phyloP scores from a whole-genome alignment of 2,797 vertebrate species.

The Parambassis ranga region DNA sequence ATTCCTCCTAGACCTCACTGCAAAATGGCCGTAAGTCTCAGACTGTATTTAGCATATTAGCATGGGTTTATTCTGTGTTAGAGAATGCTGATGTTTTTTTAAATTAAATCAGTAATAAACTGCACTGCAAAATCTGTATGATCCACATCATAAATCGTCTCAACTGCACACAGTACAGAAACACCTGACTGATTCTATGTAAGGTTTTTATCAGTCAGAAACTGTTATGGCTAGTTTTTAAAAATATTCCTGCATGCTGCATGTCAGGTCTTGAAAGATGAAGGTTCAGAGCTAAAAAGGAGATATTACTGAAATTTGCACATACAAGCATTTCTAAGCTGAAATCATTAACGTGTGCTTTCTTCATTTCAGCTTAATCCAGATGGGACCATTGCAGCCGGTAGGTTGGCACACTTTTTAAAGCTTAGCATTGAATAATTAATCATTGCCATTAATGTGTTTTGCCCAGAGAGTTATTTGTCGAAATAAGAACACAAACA shows the following conservation, averaged over 20 bases:
- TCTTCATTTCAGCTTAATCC: constrained; percentile 58
- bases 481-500: no score
- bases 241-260: constrained; percentile 50
- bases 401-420: constrained; percentile 27
- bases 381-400: constrained; percentile 45
- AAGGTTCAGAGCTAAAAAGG: constrained; percentile 21
- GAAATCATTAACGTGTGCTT: no score
- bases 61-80: not conserved
- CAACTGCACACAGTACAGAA: no score
- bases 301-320: constrained; percentile 39
- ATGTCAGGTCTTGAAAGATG: constrained; percentile 36
- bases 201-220: constrained; percentile 34
- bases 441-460: no score
- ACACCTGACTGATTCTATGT: not conserved
- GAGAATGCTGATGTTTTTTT: not conserved
- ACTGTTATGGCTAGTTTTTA: not conserved
- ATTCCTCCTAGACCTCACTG: constrained; percentile 90
- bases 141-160: no score
- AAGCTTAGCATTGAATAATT: not conserved
- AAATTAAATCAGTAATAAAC: no score
- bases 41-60: not conserved
- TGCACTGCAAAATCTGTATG: no score
- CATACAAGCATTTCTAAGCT: no score
- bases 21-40: constrained; percentile 90
- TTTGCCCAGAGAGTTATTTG: no score